A percentile compares a stretch with the other conserved stretches of the same genome.
Conservation (phyloP, 2,797 vertebrate species). For the Balearica regulorum region DNA sequence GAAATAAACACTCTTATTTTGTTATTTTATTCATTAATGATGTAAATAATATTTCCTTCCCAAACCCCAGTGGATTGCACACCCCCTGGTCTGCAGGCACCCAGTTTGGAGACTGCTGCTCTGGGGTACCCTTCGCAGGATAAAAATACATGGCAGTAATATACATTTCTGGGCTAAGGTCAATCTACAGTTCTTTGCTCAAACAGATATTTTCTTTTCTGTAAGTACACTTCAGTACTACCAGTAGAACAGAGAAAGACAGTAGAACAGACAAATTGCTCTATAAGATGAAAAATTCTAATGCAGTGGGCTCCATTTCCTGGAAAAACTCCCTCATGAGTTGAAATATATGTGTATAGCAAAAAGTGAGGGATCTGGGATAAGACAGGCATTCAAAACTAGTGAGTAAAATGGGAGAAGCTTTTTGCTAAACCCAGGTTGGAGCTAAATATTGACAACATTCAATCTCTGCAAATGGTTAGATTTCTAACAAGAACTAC, state of each 20-base stretch:
- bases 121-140: not conserved
- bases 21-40: not conserved
- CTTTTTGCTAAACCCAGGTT: not conserved
- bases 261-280: not conserved
- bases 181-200: not conserved
- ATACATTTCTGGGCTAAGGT: not conserved
- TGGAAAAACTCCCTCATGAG: not conserved
- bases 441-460: not conserved
- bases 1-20: not conserved
- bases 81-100: accelerated
- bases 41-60: not conserved
- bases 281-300: not conserved
- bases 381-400: not conserved
- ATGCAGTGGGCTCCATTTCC: not conserved
- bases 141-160: not conserved
- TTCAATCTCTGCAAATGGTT: not conserved
- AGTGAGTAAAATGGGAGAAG: not conserved
- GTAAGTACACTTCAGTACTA: not conserved
- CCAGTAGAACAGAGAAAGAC: not conserved
- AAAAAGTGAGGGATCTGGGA: not conserved
- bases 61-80: accelerated
- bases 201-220: not conserved
- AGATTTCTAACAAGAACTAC: not conserved
- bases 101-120: not conserved
- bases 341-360: not conserved